Conservation (phyloP, 2,797 vertebrate species). For the Chiloscyllium punctatum region DNA sequence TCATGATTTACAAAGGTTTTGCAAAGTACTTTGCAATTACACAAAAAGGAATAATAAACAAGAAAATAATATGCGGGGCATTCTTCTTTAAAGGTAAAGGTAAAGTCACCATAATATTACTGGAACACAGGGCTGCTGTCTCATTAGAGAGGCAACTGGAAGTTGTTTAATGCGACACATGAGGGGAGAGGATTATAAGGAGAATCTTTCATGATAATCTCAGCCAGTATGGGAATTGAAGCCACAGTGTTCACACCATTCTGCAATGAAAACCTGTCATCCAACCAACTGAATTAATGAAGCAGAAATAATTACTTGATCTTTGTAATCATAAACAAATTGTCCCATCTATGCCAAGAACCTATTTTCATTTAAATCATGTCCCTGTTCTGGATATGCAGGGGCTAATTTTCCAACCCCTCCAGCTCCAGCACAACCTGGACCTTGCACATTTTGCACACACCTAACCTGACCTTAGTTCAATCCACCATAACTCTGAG, state of each 20-base stretch:
- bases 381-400: not conserved
- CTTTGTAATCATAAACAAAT: not conserved
- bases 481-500: not conserved
- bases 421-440: not conserved
- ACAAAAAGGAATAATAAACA: not conserved
- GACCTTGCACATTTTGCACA: not conserved
- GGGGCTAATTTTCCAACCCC: not conserved
- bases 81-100: not conserved
- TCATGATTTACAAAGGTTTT: not conserved
- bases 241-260: no score
- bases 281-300: not conserved
- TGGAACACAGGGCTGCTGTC: no score
- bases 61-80: not conserved
- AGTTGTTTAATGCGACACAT: no score
- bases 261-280: no score
- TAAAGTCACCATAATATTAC: no score
- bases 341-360: not conserved
- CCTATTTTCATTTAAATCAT: not conserved
- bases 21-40: not conserved
- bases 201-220: no score
- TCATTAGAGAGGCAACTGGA: no score
- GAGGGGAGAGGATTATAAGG: no score
- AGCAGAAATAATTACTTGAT: not conserved
- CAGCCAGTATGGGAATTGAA: no score
- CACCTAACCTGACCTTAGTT: not conserved